Percentiles rank a stretch among this genome's conserved stretches.
These are phyloP conservation scores for Barbus barbus DNA, from an alignment of 2,113 vertebrate species.

Conservation along the genomic window DNA sequence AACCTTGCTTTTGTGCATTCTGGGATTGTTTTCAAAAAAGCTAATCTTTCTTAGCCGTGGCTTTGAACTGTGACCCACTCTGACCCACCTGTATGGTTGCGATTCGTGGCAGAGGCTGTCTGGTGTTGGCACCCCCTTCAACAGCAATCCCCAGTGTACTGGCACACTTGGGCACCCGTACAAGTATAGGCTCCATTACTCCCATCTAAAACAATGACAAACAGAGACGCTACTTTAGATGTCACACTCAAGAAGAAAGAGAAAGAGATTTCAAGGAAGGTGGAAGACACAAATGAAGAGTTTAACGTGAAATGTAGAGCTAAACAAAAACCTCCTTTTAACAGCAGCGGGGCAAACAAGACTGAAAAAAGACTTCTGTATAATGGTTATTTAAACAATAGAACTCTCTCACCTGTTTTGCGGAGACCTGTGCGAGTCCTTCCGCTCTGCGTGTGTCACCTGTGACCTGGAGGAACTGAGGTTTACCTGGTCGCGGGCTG, in stretches of 20 bases:
- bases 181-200: slow-evolving; percentile 77
- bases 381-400: background rate
- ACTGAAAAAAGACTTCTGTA: too few relatives aligned
- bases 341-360: too few relatives aligned
- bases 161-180: slow-evolving; percentile 85
- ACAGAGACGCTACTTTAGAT: background rate
- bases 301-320: too few relatives aligned
- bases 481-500: slow-evolving; percentile 76
- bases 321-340: too few relatives aligned
- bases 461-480: slow-evolving; percentile 60
- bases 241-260: too few relatives aligned
- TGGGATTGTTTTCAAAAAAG: background rate
- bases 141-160: slow-evolving; percentile 91
- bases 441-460: slow-evolving; percentile 62
- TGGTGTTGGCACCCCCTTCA: slow-evolving; percentile 92
- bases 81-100: slow-evolving; percentile 90
- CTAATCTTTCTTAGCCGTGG: background rate
- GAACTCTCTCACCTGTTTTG: too few relatives aligned
- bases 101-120: slow-evolving; percentile 91
- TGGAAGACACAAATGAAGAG: too few relatives aligned
- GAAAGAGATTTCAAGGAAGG: too few relatives aligned
- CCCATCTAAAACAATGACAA: slow-evolving; percentile 50
- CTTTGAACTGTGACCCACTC: background rate
- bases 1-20: background rate
- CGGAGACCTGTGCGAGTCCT: slow-evolving; percentile 40